Conservation (phyloP, 2,797 vertebrate genomes). For the Psittacula derbiana region DNA sequence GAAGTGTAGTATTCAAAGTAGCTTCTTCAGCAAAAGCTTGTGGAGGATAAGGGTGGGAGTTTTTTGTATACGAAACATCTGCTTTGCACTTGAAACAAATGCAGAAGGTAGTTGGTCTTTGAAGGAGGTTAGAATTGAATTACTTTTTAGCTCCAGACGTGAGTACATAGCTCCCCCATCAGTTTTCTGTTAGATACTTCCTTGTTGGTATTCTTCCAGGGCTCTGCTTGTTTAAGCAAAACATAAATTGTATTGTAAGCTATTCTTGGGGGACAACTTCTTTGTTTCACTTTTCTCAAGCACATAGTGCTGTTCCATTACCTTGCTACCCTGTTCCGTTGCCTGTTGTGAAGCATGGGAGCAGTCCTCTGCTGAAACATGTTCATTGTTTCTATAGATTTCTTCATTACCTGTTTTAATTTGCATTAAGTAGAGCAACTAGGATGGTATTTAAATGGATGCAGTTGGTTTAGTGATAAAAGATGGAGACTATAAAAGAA, state of each 20-base stretch:
- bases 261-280: neutral
- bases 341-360: neutral
- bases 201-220: neutral
- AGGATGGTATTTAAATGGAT: neutral
- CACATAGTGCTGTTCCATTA: neutral
- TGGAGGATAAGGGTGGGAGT: neutral
- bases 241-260: neutral
- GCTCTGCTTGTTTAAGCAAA: neutral
- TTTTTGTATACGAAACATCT: constrained; percentile 2
- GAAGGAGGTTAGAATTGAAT: neutral
- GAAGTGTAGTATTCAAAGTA: neutral
- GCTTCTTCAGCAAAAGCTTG: constrained; percentile 23
- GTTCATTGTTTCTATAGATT: neutral
- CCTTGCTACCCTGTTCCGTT: neutral
- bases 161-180: constrained; percentile 36
- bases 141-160: neutral
- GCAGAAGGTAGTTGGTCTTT: neutral
- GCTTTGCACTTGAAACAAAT: constrained; percentile 13
- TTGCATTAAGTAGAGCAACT: neutral
- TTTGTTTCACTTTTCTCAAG: neutral
- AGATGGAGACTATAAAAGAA: neutral
- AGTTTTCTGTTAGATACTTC: neutral
- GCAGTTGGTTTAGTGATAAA: neutral
- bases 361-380: neutral
- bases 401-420: neutral